These are phyloP conservation scores for Drosophila melanosoma DNA, from an alignment of 2,888 invertebrate species.

Conservation along the genomic window DNA sequence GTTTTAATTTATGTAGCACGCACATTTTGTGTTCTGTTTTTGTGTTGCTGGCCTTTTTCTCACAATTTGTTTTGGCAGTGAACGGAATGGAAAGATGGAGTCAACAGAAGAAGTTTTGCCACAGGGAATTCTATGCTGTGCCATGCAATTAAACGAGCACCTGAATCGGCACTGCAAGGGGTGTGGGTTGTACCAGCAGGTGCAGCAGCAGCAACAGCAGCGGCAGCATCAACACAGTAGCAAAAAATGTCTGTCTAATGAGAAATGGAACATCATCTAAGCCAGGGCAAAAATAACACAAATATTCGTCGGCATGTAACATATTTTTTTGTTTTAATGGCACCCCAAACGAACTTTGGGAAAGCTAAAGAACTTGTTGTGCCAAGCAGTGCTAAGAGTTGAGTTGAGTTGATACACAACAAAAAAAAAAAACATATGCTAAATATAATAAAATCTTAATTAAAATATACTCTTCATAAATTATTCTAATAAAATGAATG, in stretches of 20 bases:
- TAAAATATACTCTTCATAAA: background rate
- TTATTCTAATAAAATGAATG: background rate
- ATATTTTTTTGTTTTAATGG: constrained; percentile 15
- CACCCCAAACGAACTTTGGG: background rate
- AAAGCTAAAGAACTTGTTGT: background rate
- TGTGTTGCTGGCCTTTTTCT: constrained; percentile 66
- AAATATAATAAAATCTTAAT: background rate
- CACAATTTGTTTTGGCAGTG: constrained; percentile 78
- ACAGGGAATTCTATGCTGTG: constrained; percentile 63
- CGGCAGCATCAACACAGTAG: constrained; percentile 25
- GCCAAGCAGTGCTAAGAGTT: background rate
- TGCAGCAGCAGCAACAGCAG: constrained; percentile 29
- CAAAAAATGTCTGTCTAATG: constrained; percentile 58
- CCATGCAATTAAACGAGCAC: constrained; percentile 73
- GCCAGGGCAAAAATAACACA: constrained; percentile 13
- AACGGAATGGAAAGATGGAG: constrained; percentile 51
- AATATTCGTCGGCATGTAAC: constrained; percentile 33
- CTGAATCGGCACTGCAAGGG: constrained; percentile 49
- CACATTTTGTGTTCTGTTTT: constrained; percentile 74
- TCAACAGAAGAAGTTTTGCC: constrained; percentile 5
- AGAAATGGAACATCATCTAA: constrained; percentile 65
- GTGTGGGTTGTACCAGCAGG: constrained; percentile 17
- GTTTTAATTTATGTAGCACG: constrained; percentile 80
- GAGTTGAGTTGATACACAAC: too few species aligned
- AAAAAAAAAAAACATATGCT: background rate